Evolutionary conservation across 1,140 invertebrate species (phyloP), one percentile per base, ranked within the genome.

Genomic region (Drosophila kepulauana): DNA sequence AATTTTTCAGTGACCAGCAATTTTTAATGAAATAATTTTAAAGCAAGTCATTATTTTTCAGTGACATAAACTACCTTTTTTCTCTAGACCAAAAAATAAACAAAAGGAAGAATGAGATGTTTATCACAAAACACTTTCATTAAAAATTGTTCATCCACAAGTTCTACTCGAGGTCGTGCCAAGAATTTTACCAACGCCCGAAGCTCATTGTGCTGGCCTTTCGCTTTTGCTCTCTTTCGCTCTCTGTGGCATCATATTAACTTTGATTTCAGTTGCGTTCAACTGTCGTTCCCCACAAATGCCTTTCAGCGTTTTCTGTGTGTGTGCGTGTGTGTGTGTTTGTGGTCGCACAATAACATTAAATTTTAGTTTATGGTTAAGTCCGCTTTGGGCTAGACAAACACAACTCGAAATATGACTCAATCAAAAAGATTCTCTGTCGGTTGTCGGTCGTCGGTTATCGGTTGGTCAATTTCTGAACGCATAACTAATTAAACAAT

Each of bases 51-150:
- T 41, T 5, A 15, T 3, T 10, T 30, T 52, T 5, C 13, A 2
- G 13, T 13, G 51, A 45, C 28, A 56, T 64, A 52, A 43, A 20
- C 46, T 10, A 51, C 8, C 28, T 35, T 8, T 8, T 41, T 56
- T 15, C 30, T 25, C 8, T 13, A n/a, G 30, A 30, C 6, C 2
- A 6, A 1, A 1, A 43, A 20, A 20, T 16, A 16, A 25, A 25
- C 20, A 25, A 41, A 6, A 43, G 28, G 7, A 5, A 59, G 70
- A 30, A 5, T 8, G 35, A 65, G 68, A 61, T 71, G 59, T 52
- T 65, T 71, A 71, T 65, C 61, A 28, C 49, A 72, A 71, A 66
- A 76, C 56, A 76, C 68, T 76, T 76, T 76, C 56, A 63, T 78
- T 77, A 49, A 63, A 77, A 77, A 58, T 33, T 41, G 25, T 52